Conservation (phyloP, 2,888 invertebrate species). For the Dicyrtoma fusca region DNA sequence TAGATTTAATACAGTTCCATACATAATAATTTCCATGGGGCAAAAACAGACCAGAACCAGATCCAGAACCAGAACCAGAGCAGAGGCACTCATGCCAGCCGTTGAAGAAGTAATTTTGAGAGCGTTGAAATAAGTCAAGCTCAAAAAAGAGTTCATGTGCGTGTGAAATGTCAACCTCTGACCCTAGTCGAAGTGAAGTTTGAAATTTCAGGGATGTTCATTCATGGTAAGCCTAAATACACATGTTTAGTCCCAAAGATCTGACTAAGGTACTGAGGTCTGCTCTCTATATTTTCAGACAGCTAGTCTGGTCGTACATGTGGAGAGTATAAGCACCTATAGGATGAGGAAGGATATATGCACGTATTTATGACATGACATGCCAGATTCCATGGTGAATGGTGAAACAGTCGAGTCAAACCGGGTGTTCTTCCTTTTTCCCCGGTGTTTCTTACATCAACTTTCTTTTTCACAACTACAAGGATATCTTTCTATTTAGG, state of each 20-base stretch:
- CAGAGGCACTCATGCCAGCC: too few relatives aligned
- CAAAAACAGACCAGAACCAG: too few relatives aligned
- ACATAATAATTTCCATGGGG: too few relatives aligned
- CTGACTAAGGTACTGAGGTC: constrained; percentile 17
- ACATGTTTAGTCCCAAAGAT: constrained; percentile 22
- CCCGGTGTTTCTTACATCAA: background rate
- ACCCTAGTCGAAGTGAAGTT: constrained; percentile 21
- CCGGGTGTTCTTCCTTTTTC: constrained; percentile 27
- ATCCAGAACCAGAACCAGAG: too few relatives aligned
- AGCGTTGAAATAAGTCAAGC: background rate
- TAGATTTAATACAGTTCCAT: too few relatives aligned
- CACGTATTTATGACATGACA: constrained; percentile 14
- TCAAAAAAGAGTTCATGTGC: background rate
- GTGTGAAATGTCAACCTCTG: constrained; percentile 32
- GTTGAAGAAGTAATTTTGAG: background rate
- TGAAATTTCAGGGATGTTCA: constrained; percentile 31
- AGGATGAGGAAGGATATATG: constrained; percentile 14
- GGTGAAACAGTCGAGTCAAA: constrained; percentile 6
- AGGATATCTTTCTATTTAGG: too few relatives aligned
- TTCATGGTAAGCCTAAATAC: constrained; percentile 17
- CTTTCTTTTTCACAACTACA: background rate
- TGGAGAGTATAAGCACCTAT: too few relatives aligned
- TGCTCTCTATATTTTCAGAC: background rate
- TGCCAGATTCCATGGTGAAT: background rate
- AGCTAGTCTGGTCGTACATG: too few relatives aligned